Conservation (phyloP, 2,113 vertebrate species). For the Larimichthys polyactis region DNA sequence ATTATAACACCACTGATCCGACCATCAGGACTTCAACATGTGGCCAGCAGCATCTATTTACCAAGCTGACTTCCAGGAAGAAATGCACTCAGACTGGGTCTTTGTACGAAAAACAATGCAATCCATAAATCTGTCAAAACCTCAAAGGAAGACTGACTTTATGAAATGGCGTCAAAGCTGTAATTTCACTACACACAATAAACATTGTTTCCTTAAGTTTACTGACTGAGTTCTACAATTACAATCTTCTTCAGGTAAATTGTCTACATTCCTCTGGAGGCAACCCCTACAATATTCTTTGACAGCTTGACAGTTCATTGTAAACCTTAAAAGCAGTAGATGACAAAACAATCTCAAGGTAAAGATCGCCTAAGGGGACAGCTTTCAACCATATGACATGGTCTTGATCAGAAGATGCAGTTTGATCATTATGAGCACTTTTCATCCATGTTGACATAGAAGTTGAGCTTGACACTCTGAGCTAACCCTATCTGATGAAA, state of each 20-base stretch:
- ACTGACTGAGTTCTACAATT: neutral
- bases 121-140: conserved; percentile 40
- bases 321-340: neutral
- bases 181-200: conserved; percentile 18
- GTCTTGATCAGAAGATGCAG: neutral
- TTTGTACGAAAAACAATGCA: conserved; percentile 33
- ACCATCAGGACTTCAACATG: conserved; percentile 35
- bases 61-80: conserved; percentile 36
- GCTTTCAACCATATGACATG: neutral
- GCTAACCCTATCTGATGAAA: neutral
- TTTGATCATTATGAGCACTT: neutral
- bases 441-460: neutral
- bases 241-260: neutral
- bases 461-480: too few species aligned
- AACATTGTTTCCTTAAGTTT: neutral
- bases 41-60: conserved; percentile 12
- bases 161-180: neutral
- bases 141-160: neutral
- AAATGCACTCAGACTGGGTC: neutral
- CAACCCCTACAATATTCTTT: neutral
- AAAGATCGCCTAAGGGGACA: neutral
- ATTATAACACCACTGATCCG: conserved; percentile 29
- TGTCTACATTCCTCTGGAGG: neutral
- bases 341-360: neutral
- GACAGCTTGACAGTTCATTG: neutral